Evolutionary conservation across 2,113 vertebrate species (phyloP), one percentile per base, ranked within the genome.

Genomic region (Onychostoma macrolepis): DNA sequence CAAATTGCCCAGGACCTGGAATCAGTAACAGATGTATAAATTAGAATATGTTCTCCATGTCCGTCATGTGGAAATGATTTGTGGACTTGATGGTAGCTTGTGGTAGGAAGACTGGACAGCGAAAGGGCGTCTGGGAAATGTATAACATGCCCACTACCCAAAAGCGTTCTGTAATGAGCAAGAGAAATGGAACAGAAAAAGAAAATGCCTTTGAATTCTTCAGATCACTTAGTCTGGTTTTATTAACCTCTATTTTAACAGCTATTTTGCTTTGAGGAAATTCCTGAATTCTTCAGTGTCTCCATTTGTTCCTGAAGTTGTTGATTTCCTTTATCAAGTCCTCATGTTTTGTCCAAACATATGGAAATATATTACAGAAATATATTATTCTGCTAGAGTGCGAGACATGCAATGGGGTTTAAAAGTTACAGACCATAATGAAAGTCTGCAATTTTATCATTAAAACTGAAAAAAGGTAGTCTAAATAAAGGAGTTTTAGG

Each of bases 31-130:
- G 89, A 93, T 93, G 91, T 91, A 48, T 89, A 84, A 69, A 89
- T 89, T 80, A 83, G 48, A 92, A 88, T 81, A 75, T 87, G 87
- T 90, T 53, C 86, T 85, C 81, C 72, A 17, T 48, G 85, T 63
- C 38, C 19, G 65, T 91, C 92, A 92, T 92, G 89, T 91, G 85
- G 90, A 83, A 93, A 89, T 90, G 82, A 93, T 93, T 93, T 92
- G 86, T 88, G 85, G 36, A 78, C 33, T 75, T 80, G 79, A 88
- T 80, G 85, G 45, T 87, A 88, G 61, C 83, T 89, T 76, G 74
- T 87, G 88, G 88, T 84, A 85, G 84, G 77, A 88, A 88, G 83
- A 61, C 69, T 86, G 76, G 43, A 76, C 53, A 87, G 33, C 1
- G 56, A 63, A 36, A 67, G 82, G 50, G 67, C 36, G 63, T 58